These are phyloP conservation scores for Catamblyrhynchus diadema DNA, from an alignment of 2,797 vertebrate species.

Conservation along the genomic window DNA sequence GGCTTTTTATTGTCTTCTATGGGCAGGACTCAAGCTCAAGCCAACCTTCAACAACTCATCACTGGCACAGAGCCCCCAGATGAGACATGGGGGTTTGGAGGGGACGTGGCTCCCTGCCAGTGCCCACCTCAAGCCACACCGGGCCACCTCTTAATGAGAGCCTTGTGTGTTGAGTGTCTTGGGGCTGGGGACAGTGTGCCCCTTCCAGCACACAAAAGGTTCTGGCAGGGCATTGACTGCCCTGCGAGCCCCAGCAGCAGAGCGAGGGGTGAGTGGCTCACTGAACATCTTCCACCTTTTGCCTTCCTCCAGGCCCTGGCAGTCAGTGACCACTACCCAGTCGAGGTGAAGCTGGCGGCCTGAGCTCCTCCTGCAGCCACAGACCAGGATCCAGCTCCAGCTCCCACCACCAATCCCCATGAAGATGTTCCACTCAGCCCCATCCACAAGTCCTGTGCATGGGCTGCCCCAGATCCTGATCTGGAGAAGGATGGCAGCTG, in stretches of 20 bases:
- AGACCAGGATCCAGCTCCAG: neutral
- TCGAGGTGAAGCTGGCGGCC: conserved; percentile 79
- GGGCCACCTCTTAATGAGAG: neutral
- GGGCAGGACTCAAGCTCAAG: neutral
- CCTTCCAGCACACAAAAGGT: neutral
- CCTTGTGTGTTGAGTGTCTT: rapidly evolving
- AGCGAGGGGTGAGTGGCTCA: rapidly evolving
- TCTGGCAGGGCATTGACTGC: neutral
- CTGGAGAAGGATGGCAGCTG: neutral
- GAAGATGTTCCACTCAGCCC: neutral
- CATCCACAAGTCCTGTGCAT: rapidly evolving
- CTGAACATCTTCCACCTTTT: neutral
- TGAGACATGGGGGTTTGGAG: rapidly evolving
- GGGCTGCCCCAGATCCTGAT: rapidly evolving
- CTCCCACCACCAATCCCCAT: neutral
- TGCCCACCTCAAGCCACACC: rapidly evolving
- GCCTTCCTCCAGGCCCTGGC: conserved; percentile 78
- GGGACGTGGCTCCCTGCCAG: neutral
- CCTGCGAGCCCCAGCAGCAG: rapidly evolving
- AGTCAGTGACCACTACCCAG: conserved; percentile 91
- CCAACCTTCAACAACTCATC: neutral
- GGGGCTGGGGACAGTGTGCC: rapidly evolving
- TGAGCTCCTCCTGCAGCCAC: neutral
- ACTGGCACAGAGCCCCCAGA: neutral
- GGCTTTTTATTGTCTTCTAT: rapidly evolving